Base-by-base conservation (phyloP, 2,797 vertebrate genomes). In the Chelonia mydas region DNA sequence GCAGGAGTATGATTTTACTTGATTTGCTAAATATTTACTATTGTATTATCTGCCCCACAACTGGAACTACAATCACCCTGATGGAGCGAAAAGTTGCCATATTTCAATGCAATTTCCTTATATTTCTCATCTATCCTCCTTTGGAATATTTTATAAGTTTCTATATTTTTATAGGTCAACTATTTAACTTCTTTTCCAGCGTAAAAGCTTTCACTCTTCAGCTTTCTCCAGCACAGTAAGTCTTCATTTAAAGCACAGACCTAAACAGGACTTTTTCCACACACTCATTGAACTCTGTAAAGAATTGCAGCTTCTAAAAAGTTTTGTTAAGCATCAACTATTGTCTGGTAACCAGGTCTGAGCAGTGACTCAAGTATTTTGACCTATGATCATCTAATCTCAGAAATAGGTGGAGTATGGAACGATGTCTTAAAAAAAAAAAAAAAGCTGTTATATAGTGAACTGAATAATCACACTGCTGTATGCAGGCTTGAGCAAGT, bases 291-390 rank as follows among this genome's bases (percentile, higher is more conserved):
- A 81, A 90, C 94, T 15, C 31, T n/a, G 17, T 0, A 0, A 7
- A 21, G 12, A 83, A 61, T 13, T 77, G 31, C 45, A 51, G 31
- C 1, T 90, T 33, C 81, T 31, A 13, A 83, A 21, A n/a, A 7
- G 28, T 54, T 93, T 50, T 51, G 11, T 78, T 49, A 90, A 80
- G 57, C 25, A 41, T 21, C 21, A 25, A 72, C 5, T 28, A 41
- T 47, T 47, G 85, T 83, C 37, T 6, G 83, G 65, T 2, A 19
- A 12, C 0, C 0, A 61, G 0, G 1, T 77, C 76, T 80, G 50
- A 79, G 82, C 84, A 92, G 84, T 94, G 94, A 96, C 92, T 82
- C 57, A 94, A 94, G 94, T 90, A 76, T 96, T 97, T 86, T 55
- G 72, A 97, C 92, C 87, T 88, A 72, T 3, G 89, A 92, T 86